phyloP scores from a whole-genome alignment of 2,888 invertebrate species.

The Hymenopus coronatus region DNA sequence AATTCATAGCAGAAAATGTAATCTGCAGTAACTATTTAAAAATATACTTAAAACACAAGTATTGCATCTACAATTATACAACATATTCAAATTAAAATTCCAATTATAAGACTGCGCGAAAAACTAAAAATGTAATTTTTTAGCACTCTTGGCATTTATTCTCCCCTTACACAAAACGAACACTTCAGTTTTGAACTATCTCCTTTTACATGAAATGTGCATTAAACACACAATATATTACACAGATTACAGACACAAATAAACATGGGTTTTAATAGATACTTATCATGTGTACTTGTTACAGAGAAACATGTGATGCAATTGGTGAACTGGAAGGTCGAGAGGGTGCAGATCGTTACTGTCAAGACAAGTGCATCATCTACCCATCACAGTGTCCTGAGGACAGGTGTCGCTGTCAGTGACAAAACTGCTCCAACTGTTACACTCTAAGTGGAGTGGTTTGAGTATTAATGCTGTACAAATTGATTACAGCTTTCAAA shows the following conservation, averaged over 20 bases:
- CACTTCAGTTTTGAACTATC: too few relatives aligned
- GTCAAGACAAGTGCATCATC: conserved; percentile 81
- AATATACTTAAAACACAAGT: too few relatives aligned
- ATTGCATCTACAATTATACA: too few relatives aligned
- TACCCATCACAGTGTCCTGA: conserved; percentile 70
- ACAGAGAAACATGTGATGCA: conserved; percentile 76
- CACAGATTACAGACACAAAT: not conserved
- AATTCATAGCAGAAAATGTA: too few relatives aligned
- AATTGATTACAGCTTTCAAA: too few relatives aligned
- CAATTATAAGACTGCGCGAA: too few relatives aligned
- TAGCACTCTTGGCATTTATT: too few relatives aligned
- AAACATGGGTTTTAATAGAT: not conserved
- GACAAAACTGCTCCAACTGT: conserved; percentile 34
- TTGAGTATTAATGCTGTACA: not conserved
- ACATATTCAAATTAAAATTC: too few relatives aligned
- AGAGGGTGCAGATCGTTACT: conserved; percentile 77
- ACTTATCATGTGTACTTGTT: conserved; percentile 4
- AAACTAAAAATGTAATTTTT: too few relatives aligned
- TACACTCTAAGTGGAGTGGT: not conserved
- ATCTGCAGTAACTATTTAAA: too few relatives aligned
- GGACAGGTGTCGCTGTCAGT: conserved; percentile 70
- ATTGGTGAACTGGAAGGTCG: conserved; percentile 70
- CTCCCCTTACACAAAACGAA: too few relatives aligned
- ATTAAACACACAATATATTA: not conserved
- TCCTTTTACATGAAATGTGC: too few relatives aligned